These are phyloP conservation scores for Sciurus niger DNA, from an alignment of 2,113 vertebrate genomes.

Conservation along the genomic window DNA sequence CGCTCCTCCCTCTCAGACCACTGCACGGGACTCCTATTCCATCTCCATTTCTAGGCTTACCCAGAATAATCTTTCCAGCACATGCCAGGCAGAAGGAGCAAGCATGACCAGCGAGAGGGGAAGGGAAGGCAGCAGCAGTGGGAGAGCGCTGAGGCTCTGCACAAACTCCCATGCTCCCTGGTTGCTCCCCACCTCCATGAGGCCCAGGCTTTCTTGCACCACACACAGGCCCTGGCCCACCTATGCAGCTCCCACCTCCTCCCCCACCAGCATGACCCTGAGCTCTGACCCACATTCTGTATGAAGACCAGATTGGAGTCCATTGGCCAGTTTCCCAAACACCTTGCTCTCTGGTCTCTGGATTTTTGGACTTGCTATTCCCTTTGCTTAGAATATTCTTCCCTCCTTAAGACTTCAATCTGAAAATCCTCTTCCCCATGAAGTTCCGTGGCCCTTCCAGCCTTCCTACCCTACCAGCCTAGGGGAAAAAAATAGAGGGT, in stretches of 20 bases:
- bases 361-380: background rate
- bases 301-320: background rate
- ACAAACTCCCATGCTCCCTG: background rate
- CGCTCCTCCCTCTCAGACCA: background rate
- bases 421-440: background rate
- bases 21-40: background rate
- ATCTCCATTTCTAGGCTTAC: background rate
- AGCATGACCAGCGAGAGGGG: background rate
- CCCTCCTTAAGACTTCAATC: background rate
- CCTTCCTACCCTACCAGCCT: background rate
- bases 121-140: background rate
- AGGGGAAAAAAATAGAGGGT: background rate
- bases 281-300: background rate
- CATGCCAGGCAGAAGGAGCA: background rate
- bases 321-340: background rate
- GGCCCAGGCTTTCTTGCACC: background rate
- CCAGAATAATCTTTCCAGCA: background rate
- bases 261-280: background rate
- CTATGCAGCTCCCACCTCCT: background rate
- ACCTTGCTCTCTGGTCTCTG: background rate
- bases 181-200: background rate
- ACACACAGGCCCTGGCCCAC: background rate
- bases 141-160: background rate
- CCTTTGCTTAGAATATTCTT: conserved; percentile 38
- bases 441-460: background rate